Evolutionary conservation across 2,113 vertebrate genomes (phyloP).

Genomic region (Semnornis frantzii): DNA sequence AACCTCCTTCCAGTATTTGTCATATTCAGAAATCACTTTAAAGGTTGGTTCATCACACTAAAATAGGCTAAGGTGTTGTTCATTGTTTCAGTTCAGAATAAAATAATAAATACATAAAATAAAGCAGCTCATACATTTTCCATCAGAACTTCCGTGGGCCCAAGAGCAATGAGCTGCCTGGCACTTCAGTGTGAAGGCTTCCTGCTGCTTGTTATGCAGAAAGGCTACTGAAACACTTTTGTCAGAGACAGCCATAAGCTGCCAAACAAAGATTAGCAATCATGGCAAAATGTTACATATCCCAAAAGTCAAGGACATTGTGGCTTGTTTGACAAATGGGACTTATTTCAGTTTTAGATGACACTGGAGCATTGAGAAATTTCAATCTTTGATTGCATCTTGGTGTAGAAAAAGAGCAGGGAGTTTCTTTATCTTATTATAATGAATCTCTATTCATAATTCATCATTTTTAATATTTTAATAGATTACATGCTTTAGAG

Average conservation of each 20-base stretch:
- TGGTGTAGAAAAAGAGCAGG: not conserved
- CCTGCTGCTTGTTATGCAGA: conserved; percentile 15
- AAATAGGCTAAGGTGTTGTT: not conserved
- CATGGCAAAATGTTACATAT: conserved; percentile 45
- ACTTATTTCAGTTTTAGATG: conserved; percentile 22
- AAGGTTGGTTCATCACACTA: not conserved
- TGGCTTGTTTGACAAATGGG: conserved; percentile 30
- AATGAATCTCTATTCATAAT: conserved; percentile 49
- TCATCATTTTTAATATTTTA: conserved; percentile 61
- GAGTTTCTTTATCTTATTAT: conserved; percentile 8
- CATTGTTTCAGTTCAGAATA: not conserved
- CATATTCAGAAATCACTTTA: not conserved
- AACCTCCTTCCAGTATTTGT: not conserved
- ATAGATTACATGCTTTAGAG: conserved; percentile 27
- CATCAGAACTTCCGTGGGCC: not conserved
- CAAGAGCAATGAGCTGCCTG: conserved; percentile 8
- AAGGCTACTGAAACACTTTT: conserved; percentile 15
- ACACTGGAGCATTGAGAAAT: not conserved
- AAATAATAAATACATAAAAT: not conserved
- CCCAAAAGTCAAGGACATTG: not conserved
- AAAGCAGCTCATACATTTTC: not conserved
- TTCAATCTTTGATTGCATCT: not conserved
- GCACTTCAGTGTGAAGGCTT: not conserved
- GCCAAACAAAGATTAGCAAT: conserved; percentile 47
- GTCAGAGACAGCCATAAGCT: conserved; percentile 15